Evolutionary conservation across 2,888 invertebrate species (phyloP).

Genomic region (Drosophila falleni): DNA sequence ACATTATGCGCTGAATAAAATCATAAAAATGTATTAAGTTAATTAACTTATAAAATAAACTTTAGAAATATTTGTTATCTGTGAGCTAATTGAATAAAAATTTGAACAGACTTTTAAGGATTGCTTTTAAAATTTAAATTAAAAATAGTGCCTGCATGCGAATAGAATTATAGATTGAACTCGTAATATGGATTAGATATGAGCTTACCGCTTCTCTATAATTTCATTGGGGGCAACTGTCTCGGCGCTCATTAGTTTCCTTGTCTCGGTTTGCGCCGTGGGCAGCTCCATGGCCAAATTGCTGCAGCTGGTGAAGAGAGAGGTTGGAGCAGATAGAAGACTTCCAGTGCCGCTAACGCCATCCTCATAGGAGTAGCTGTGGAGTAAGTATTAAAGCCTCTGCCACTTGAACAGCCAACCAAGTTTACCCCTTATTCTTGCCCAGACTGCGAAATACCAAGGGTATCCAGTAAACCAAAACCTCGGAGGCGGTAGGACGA

Average conservation of each 20-base stretch:
- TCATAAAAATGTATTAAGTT: too few species aligned
- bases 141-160: too few species aligned
- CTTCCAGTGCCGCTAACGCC: slow-evolving; percentile 62
- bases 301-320: slow-evolving; percentile 48
- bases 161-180: not conserved
- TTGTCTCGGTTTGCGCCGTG: slow-evolving; percentile 83
- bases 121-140: too few species aligned
- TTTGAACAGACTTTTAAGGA: too few species aligned
- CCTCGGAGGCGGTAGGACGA: slow-evolving; percentile 88
- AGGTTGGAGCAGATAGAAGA: slow-evolving; percentile 44
- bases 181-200: not conserved
- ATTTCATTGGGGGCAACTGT: slow-evolving; percentile 82
- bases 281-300: slow-evolving; percentile 70
- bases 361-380: slow-evolving; percentile 83
- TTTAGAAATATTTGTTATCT: too few species aligned
- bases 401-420: too few species aligned
- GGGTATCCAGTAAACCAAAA: slow-evolving; percentile 87
- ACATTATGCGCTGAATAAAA: too few species aligned
- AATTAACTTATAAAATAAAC: too few species aligned
- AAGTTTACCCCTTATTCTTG: slow-evolving; percentile 83
- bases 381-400: not conserved
- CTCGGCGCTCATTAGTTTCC: slow-evolving; percentile 84
- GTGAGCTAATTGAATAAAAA: too few species aligned
- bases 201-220: slow-evolving; percentile 79
- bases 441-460: slow-evolving; percentile 85